Percentiles rank a stretch among this genome's conserved stretches.
These are phyloP conservation scores for Chaetophractus vellerosus DNA, from an alignment of 2,797 vertebrate species.

Conservation along the genomic window DNA sequence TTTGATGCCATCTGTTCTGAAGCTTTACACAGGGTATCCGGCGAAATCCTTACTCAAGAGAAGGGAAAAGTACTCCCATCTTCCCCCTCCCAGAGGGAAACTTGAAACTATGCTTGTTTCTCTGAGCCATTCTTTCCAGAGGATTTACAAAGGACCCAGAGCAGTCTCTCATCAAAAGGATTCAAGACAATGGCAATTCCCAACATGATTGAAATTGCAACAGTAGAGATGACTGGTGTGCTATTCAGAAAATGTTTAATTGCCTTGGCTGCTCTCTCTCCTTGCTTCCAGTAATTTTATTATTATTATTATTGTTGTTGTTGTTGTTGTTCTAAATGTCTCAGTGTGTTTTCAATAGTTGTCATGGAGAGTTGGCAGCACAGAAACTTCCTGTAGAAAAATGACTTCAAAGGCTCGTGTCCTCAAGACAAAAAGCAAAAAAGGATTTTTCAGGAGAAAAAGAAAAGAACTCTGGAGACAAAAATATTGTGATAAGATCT, in stretches of 20 bases:
- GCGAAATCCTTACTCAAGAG: neutral
- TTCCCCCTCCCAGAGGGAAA: neutral
- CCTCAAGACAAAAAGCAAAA: neutral
- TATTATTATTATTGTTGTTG: neutral
- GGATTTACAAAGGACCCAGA: neutral
- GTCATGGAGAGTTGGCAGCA: conserved; percentile 69
- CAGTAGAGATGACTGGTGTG: neutral
- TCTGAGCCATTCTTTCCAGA: neutral
- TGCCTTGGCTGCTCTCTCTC: neutral
- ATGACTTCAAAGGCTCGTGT: conserved; percentile 39
- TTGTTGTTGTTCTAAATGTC: conserved; percentile 37
- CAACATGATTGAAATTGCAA: neutral
- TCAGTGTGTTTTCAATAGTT: conserved; percentile 62
- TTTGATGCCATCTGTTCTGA: neutral
- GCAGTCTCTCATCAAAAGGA: conserved; percentile 30
- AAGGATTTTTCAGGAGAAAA: neutral
- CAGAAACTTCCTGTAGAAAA: conserved; percentile 33
- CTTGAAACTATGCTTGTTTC: conserved; percentile 31
- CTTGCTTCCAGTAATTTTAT: conserved; percentile 64
- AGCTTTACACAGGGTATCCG: neutral
- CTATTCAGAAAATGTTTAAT: neutral
- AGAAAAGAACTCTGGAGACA: neutral
- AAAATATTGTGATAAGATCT: conserved; percentile 37
- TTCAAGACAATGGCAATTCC: neutral
- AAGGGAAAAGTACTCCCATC: neutral